Evolutionary conservation across 64 coral and sea anemone genomes (phyloP).

Genomic region (Cladopsammia gracilis): DNA sequence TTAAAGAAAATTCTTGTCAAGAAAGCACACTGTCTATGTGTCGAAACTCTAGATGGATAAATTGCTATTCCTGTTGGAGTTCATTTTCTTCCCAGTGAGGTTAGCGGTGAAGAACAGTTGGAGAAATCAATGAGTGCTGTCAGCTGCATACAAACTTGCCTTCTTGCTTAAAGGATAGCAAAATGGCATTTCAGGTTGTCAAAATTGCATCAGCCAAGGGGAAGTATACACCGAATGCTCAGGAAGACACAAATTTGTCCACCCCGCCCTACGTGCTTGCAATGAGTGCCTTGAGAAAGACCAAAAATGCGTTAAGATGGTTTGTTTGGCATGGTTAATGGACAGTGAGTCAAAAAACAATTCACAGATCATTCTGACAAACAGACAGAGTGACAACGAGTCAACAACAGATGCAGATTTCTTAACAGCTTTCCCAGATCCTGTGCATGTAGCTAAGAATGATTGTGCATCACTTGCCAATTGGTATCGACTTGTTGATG

Average conservation of each 20-base stretch:
- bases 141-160: conserved; percentile 63
- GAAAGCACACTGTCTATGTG: conserved; percentile 73
- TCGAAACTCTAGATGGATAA: conserved; percentile 76
- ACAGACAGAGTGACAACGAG: conserved; percentile 51
- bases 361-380: conserved; percentile 57
- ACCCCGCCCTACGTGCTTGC: conserved; percentile 72
- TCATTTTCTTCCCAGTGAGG: conserved; percentile 49
- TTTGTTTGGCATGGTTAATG: conserved; percentile 68
- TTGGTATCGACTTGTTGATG: conserved; percentile 78
- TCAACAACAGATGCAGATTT: conserved; percentile 4
- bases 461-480: conserved; percentile 80
- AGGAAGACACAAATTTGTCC: conserved; percentile 65
- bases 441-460: conserved; percentile 76
- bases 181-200: conserved; percentile 69
- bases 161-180: conserved; percentile 63
- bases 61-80: conserved; percentile 69
- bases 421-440: conserved; percentile 61
- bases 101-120: conserved; percentile 62
- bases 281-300: conserved; percentile 71
- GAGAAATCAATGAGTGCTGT: conserved; percentile 60
- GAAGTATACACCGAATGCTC: too few relatives aligned
- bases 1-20: conserved; percentile 72
- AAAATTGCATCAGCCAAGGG: too few relatives aligned
- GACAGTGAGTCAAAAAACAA: conserved; percentile 85
- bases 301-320: conserved; percentile 73